A percentile compares a stretch with the other conserved stretches of the same genome.
Conservation (phyloP, 2,113 vertebrate species). For the Lucifuga dentata region DNA sequence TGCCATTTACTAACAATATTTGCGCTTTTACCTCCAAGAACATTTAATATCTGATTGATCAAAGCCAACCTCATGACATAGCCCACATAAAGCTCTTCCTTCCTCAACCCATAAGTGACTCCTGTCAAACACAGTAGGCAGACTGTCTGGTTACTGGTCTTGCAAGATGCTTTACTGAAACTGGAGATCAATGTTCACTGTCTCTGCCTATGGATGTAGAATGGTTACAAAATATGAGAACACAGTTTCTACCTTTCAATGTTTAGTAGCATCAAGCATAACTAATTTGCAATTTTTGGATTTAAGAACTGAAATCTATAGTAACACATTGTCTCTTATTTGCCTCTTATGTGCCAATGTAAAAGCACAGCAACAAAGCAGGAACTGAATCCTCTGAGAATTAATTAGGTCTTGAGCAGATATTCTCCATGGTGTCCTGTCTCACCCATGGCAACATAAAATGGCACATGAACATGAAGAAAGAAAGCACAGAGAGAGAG, state of each 20-base stretch:
- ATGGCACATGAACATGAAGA: slow-evolving; percentile 45
- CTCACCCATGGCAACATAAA: slow-evolving; percentile 72
- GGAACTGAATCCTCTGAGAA: slow-evolving; percentile 72
- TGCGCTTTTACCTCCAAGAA: background rate
- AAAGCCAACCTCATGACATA: background rate
- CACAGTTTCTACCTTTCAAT: background rate
- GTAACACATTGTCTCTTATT: slow-evolving; percentile 20
- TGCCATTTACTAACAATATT: background rate
- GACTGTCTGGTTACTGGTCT: background rate
- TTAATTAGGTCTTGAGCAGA: slow-evolving; percentile 74
- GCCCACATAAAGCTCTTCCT: background rate
- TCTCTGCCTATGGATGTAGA: too few relatives aligned
- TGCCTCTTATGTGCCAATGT: slow-evolving; percentile 15
- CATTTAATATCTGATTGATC: background rate
- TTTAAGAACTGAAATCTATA: slow-evolving; percentile 30
- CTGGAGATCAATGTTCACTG: background rate
- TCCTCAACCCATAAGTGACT: slow-evolving; percentile 1
- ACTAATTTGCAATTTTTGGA: slow-evolving; percentile 9
- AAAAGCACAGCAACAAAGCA: slow-evolving; percentile 54
- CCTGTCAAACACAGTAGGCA: background rate
- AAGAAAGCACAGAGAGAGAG: slow-evolving; percentile 32
- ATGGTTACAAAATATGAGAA: slow-evolving; percentile 3
- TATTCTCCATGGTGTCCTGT: slow-evolving; percentile 68
- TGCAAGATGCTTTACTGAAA: background rate
- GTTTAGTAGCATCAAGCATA: slow-evolving; percentile 21